A percentile compares a stretch with the other conserved stretches of the same genome.
phyloP scores from a whole-genome alignment of 2,888 invertebrate genomes.

The Vesta saturnalis region DNA sequence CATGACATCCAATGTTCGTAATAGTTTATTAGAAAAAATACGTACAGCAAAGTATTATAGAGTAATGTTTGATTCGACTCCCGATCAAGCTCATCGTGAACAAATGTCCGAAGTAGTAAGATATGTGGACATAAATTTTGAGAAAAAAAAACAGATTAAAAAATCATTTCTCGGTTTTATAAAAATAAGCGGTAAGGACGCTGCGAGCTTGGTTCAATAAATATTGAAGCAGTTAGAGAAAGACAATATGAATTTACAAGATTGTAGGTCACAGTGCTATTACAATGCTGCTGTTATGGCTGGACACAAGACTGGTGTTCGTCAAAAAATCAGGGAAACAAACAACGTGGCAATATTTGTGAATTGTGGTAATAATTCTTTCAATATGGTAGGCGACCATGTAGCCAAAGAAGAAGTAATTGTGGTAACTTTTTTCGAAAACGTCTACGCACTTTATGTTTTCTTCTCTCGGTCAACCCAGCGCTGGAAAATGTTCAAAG shows the following conservation, averaged over 20 bases:
- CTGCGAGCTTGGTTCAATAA: background rate
- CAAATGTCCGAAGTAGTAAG: slow-evolving; percentile 41
- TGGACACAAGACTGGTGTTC: slow-evolving; percentile 39
- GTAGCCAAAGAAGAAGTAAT: background rate
- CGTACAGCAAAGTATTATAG: slow-evolving; percentile 41
- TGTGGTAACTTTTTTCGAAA: too few relatives aligned
- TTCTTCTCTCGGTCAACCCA: background rate
- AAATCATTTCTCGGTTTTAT: slow-evolving; percentile 45
- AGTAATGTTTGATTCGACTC: slow-evolving; percentile 43
- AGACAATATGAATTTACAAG: background rate
- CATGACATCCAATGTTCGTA: slow-evolving; percentile 30
- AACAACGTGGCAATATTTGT: slow-evolving; percentile 28
- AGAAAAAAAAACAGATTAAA: slow-evolving; percentile 36
- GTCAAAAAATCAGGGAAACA: slow-evolving; percentile 37
- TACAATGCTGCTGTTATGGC: slow-evolving; percentile 42
- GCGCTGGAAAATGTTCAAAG: background rate
- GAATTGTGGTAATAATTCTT: slow-evolving; percentile 38
- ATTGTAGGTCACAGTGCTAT: slow-evolving; percentile 40
- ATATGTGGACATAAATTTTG: slow-evolving; percentile 36
- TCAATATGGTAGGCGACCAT: slow-evolving; percentile 23
- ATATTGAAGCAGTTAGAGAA: background rate
- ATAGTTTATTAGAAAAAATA: slow-evolving; percentile 40
- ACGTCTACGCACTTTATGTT: background rate
- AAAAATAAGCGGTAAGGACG: slow-evolving; percentile 43
- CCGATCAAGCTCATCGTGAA: slow-evolving; percentile 40